phyloP scores from a whole-genome alignment of 2,113 vertebrate genomes.

The Sinosuthora webbiana region DNA sequence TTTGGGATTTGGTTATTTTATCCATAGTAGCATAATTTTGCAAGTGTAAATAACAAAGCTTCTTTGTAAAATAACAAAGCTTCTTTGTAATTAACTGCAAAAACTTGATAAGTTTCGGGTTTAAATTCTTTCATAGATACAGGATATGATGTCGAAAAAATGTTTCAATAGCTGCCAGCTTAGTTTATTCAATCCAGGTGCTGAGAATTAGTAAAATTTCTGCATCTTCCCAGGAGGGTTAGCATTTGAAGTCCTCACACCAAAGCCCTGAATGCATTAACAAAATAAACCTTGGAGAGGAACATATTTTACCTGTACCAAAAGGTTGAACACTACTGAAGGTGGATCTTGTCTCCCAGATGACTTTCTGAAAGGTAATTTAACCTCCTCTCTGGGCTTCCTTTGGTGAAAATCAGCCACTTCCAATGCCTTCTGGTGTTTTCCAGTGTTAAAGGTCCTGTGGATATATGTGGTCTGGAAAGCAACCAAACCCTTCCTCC shows the following conservation, averaged over 20 bases:
- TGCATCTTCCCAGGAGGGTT: neutral
- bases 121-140: neutral
- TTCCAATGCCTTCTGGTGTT: neutral
- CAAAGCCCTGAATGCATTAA: neutral
- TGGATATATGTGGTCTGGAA: neutral
- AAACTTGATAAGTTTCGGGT: neutral
- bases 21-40: neutral
- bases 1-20: neutral
- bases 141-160: accelerated
- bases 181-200: neutral
- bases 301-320: neutral
- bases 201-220: neutral
- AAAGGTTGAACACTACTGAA: neutral
- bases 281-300: neutral
- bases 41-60: neutral
- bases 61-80: neutral
- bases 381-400: neutral
- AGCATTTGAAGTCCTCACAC: neutral
- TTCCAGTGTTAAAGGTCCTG: neutral
- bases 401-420: neutral
- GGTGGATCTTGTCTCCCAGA: neutral
- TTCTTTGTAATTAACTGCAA: neutral
- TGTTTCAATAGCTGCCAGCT: neutral
- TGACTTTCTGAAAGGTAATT: neutral
- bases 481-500: neutral